Evolutionary conservation across 2,888 invertebrate genomes (phyloP).

Genomic region (Rhingia campestris): DNA sequence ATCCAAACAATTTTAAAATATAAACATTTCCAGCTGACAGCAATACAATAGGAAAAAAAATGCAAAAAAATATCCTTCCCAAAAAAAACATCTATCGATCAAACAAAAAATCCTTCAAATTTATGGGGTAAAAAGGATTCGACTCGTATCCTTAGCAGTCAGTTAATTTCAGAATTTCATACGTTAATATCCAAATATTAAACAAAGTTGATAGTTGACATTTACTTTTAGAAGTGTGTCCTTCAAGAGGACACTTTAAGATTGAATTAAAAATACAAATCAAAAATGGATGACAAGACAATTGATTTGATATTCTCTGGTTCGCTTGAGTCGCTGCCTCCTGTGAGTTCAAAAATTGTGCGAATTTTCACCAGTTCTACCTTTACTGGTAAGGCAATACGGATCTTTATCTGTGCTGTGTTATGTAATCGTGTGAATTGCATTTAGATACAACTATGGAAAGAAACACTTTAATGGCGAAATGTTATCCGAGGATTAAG

Average conservation of each 20-base stretch:
- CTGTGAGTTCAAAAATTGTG: slow-evolving; percentile 98
- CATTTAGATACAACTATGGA: slow-evolving; percentile 96
- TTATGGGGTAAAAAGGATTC: slow-evolving; percentile 44
- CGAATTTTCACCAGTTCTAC: slow-evolving; percentile 99
- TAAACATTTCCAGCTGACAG: slow-evolving; percentile 59
- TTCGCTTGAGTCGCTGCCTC: slow-evolving; percentile 93
- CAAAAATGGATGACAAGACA: slow-evolving; percentile 92
- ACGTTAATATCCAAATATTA: slow-evolving; percentile 27
- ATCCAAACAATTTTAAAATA: slow-evolving; percentile 13
- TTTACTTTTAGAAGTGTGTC: slow-evolving; percentile 72
- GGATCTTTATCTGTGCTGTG: neutral
- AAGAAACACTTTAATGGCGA: slow-evolving; percentile 98
- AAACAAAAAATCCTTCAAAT: slow-evolving; percentile 67
- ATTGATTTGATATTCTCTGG: slow-evolving; percentile 96
- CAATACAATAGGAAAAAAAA: slow-evolving; percentile 15
- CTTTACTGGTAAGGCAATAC: slow-evolving; percentile 91
- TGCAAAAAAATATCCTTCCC: slow-evolving; percentile 1
- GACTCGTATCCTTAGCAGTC: slow-evolving; percentile 30
- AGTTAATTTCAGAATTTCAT: slow-evolving; percentile 53
- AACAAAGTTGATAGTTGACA: slow-evolving; percentile 15
- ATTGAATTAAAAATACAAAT: neutral
- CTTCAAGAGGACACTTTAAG: slow-evolving; percentile 41
- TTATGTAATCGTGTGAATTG: slow-evolving; percentile 43
- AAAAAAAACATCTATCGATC: slow-evolving; percentile 61
- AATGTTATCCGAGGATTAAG: slow-evolving; percentile 97